A percentile compares a stretch with the other conserved stretches of the same genome.
phyloP scores from a whole-genome alignment of 2,888 invertebrate species.

The Lamellibrachia columna region DNA sequence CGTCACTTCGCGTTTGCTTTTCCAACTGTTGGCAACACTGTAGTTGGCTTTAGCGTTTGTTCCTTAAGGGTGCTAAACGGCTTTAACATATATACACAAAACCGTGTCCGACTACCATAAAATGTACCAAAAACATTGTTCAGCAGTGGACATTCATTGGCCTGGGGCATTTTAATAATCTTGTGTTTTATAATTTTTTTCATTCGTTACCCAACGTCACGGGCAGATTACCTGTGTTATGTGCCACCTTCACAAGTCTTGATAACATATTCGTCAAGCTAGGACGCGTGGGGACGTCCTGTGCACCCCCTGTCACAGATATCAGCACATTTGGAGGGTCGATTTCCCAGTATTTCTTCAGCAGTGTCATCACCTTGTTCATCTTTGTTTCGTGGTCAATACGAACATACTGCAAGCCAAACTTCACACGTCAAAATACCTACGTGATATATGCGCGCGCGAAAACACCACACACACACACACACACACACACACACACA shows the following conservation, averaged over 20 bases:
- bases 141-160: neutral
- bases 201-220: neutral
- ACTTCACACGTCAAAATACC: neutral
- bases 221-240: constrained; percentile 58
- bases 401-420: constrained; percentile 58
- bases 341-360: constrained; percentile 61
- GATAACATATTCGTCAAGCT: constrained; percentile 62
- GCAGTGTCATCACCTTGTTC: constrained; percentile 38
- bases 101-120: too few species aligned
- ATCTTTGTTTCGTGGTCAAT: constrained; percentile 54
- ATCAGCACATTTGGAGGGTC: constrained; percentile 64
- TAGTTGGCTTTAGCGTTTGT: too few species aligned
- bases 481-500: too few species aligned
- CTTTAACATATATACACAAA: too few species aligned
- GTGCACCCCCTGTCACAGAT: constrained; percentile 63
- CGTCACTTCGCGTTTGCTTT: too few species aligned
- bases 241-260: constrained; percentile 63
- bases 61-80: too few species aligned
- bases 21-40: too few species aligned
- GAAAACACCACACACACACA: too few species aligned
- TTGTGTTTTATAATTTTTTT: neutral
- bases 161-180: neutral
- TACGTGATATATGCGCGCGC: constrained; percentile 43
- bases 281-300: constrained; percentile 63
- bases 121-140: too few species aligned